Evolutionary conservation across 2,888 invertebrate species (phyloP), one percentile per base, ranked within the genome.

Genomic region (Nephrocerus scutellatus): DNA sequence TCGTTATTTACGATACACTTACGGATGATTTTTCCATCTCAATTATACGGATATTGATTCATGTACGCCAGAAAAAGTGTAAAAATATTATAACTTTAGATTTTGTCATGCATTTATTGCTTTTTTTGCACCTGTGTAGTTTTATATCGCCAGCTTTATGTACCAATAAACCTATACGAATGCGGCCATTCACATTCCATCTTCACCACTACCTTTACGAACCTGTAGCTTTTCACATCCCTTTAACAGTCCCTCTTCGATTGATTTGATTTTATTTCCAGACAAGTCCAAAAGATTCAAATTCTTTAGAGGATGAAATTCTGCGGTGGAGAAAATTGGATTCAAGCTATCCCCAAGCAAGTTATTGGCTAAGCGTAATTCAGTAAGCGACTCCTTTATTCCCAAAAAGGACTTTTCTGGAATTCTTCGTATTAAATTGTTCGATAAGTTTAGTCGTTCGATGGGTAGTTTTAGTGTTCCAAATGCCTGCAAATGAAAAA

Each of bases 311-410:
- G 82, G 80, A 51, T 85, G 84, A 44, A 91, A 80, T 64, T 90
- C 90, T 20, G 82, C 80, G 26, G 84, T 84, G 14, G 88, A 86
- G 66, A 91, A 91, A 50, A 91, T 88, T 1, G 91, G 91, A 68
- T 90, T 91, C 19, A 91, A 70, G 54, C 84, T 87, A 60, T 91
- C 90, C 2, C 91, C 91, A 19, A 92, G 72, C n/a, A 87, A 70
- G 61, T 92, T 92, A 56, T 87, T 79, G 19, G 83, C 76, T 36
- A 92, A 66, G 12, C 77, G 74, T 24, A 91, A 63, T 52, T 81
- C 82, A 14, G 78, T 77, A 24, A 91, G 70, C 8, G 80, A 79
- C 2, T 74, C 73, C 55, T 73, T 70, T 1, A 84, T 70, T 0
- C 80, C 80, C 13, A 75, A 74, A 29, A 90, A 73, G 3, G 84